phyloP scores from a whole-genome alignment of 53 echinoderm and acorn worm genomes.

The Astropecten irregularis region DNA sequence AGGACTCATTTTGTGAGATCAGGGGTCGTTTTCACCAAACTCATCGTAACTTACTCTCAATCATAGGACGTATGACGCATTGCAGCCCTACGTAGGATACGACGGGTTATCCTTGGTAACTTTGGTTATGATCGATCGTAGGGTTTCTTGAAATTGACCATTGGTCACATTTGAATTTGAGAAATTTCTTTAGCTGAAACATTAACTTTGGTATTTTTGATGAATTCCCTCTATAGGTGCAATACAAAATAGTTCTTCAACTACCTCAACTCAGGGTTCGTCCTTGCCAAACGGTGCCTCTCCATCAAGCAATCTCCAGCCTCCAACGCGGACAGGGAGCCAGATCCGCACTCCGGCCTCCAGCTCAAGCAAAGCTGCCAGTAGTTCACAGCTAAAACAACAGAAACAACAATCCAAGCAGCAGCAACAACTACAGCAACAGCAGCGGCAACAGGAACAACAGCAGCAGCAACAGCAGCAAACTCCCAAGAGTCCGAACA shows the following conservation, averaged over 20 bases:
- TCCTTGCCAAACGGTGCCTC: slow-evolving; percentile 62
- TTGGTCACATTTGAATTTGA: not conserved
- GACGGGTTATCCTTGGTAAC: too few relatives aligned
- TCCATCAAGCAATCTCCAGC: slow-evolving; percentile 66
- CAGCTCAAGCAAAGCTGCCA: slow-evolving; percentile 1
- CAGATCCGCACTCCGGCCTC: slow-evolving; percentile 50
- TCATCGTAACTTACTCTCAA: too few relatives aligned
- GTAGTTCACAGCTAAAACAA: slow-evolving; percentile 21
- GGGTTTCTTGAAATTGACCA: too few relatives aligned
- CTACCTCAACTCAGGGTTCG: slow-evolving; percentile 67
- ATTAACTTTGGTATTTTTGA: not conserved
- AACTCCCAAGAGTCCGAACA: slow-evolving; percentile 47
- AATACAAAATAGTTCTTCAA: slow-evolving; percentile 43
- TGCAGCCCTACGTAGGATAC: too few relatives aligned
- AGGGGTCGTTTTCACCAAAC: too few relatives aligned
- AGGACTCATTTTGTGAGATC: too few relatives aligned
- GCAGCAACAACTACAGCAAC: slow-evolving; percentile 52
- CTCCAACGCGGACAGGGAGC: slow-evolving; percentile 50
- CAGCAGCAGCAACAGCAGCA: slow-evolving; percentile 21
- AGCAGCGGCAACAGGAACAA: slow-evolving; percentile 8
- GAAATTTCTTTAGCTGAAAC: not conserved
- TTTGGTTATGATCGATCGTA: too few relatives aligned
- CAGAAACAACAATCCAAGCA: slow-evolving; percentile 33
- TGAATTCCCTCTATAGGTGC: slow-evolving; percentile 2
- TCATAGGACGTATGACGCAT: too few relatives aligned